phyloP scores from a whole-genome alignment of 1,140 invertebrate genomes.

The Babylonia areolata region DNA sequence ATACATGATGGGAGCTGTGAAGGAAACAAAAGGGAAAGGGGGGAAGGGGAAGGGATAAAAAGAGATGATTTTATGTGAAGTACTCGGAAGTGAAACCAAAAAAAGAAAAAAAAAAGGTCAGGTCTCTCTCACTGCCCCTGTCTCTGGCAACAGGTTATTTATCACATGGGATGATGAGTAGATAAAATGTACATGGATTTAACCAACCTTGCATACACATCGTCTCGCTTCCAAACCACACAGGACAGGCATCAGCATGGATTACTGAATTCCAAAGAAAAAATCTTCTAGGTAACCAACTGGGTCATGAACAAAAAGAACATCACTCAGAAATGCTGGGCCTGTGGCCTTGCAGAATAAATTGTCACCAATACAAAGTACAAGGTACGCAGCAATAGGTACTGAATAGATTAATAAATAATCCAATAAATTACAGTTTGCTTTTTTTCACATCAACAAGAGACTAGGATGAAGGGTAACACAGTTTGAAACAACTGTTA shows the following conservation, averaged over 20 bases:
- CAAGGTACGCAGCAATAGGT: conserved; percentile 24
- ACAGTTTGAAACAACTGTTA: neutral
- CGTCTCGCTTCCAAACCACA: no score
- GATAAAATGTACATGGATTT: no score
- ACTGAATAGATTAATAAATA: conserved; percentile 24
- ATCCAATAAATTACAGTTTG: conserved; percentile 11
- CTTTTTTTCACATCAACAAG: neutral
- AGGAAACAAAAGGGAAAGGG: neutral
- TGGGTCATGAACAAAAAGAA: no score
- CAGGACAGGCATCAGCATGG: no score
- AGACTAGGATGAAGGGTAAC: conserved; percentile 11
- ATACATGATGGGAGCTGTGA: neutral
- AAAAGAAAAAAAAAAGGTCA: conserved; percentile 35
- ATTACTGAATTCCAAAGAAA: no score
- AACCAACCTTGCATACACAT: no score
- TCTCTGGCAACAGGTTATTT: neutral
- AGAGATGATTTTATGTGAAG: no score
- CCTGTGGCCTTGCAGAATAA: no score
- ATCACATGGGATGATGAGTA: conserved; percentile 26
- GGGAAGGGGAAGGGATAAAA: neutral
- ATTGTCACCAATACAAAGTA: conserved; percentile 37
- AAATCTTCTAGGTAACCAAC: no score
- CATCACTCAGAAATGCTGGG: no score
- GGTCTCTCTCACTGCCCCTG: neutral
- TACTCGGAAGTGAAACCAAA: conserved; percentile 5